These are phyloP conservation scores for Ganaspis sp. DNA, from an alignment of 1,140 invertebrate genomes.

Conservation along the genomic window DNA sequence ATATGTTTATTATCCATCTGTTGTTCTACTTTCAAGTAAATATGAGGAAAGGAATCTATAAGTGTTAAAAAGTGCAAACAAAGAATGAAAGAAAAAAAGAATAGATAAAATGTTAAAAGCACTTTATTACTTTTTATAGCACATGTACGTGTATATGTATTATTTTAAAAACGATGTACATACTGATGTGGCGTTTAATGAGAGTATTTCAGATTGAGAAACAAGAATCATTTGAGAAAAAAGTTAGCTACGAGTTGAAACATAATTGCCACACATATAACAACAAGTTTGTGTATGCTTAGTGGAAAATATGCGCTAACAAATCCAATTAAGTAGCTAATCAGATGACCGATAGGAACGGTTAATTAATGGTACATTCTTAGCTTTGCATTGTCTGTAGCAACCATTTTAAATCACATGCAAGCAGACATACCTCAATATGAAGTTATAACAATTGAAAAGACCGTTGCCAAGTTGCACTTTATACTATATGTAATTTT, in stretches of 20 bases:
- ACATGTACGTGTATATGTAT: too few species aligned
- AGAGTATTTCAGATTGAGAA: neutral
- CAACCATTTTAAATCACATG: slow-evolving; percentile 60
- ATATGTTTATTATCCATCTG: too few species aligned
- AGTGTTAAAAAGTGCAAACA: too few species aligned
- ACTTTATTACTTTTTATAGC: too few species aligned
- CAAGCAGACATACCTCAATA: slow-evolving; percentile 14
- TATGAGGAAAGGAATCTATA: too few species aligned
- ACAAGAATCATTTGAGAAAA: neutral
- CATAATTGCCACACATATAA: slow-evolving; percentile 53
- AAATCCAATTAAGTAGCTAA: slow-evolving; percentile 70
- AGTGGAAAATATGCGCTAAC: slow-evolving; percentile 52
- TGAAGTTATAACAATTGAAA: neutral
- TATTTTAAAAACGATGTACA: too few species aligned
- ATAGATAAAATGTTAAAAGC: too few species aligned
- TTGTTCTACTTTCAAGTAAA: too few species aligned
- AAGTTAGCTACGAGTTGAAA: slow-evolving; percentile 39
- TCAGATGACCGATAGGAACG: slow-evolving; percentile 63
- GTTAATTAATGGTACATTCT: slow-evolving; percentile 71
- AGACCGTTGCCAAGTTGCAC: too few species aligned
- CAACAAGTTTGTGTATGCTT: slow-evolving; percentile 40
- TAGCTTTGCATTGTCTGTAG: slow-evolving; percentile 58
- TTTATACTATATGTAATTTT: neutral
- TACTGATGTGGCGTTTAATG: too few species aligned
- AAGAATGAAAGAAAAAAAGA: too few species aligned